Conservation (phyloP, 2,888 invertebrate species). For the Drosophila hawaiiensis region DNA sequence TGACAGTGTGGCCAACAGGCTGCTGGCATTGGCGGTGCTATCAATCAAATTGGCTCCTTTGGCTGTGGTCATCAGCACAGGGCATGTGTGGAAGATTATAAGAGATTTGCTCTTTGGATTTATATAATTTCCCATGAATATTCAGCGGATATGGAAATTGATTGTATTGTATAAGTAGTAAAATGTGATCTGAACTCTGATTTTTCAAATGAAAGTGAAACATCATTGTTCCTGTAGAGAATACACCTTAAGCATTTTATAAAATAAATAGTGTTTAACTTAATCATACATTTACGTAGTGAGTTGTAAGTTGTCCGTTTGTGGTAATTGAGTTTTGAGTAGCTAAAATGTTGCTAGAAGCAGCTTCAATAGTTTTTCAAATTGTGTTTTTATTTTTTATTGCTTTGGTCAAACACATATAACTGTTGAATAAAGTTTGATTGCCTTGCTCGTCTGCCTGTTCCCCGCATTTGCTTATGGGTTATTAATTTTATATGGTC, state of each 20-base stretch:
- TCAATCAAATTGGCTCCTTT: constrained; percentile 72
- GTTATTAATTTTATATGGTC: constrained; percentile 1
- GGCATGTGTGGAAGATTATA: constrained; percentile 39
- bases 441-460: not conserved
- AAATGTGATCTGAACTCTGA: not conserved
- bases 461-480: not conserved
- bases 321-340: not conserved
- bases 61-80: constrained; percentile 14
- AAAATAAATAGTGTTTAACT: not conserved
- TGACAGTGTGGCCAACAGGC: constrained; percentile 68
- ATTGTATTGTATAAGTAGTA: not conserved
- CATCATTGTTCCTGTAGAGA: too few species aligned
- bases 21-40: constrained; percentile 51
- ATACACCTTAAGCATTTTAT: not conserved
- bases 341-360: not conserved
- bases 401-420: not conserved
- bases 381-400: not conserved
- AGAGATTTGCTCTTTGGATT: constrained; percentile 24
- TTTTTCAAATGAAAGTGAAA: not conserved
- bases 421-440: not conserved
- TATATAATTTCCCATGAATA: constrained; percentile 12
- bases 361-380: not conserved
- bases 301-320: not conserved
- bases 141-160: not conserved
- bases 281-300: not conserved